Evolutionary conservation across 2,797 vertebrate species (phyloP), one percentile per base, ranked within the genome.

Genomic region (Anabacerthia variegaticeps): DNA sequence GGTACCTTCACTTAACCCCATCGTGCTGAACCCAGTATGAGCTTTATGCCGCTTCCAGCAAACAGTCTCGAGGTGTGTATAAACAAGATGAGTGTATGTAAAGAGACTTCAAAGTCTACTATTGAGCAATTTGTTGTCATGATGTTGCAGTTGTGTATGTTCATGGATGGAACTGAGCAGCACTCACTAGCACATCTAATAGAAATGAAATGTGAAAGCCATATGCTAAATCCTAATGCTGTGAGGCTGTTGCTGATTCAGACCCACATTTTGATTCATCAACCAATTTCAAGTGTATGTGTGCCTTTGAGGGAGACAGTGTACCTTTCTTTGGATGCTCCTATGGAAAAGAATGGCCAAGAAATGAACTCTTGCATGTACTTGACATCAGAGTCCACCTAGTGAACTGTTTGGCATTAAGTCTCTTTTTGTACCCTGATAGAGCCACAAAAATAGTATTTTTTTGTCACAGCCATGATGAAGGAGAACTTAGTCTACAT

Each of bases 121-220:
- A 4, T 17, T 24, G 48, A 92, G 28, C 26, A 77, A 55, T 59
- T 36, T 80, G 36, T 37, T 43, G 30, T 46, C 14, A 44, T 58
- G 67, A 27, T 14, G 11, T 84, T 65, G 23, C 20, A 90, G 65
- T 49, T 88, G 41, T 63, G 79, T 66, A n/a, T 52, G 76, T 85
- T 61, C 36, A 24, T 22, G 43, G 34, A 63, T 39, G 32, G 72
- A 79, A 30, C 23, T 77, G 52, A 73, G 66, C 73, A 77, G 61
- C 34, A 18, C n/a, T 74, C 71, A 69, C 26, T 46, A 92, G 68
- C 34, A 56, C 51, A 34, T 32, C 22, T 43, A 17, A 11, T 2
- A 77, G 61, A 81, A 81, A 41, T 59, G 15, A 87, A 85, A 52
- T 61, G 14, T 41, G 48, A 93, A 91, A 93, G 26, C 28, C 36